phyloP scores from a whole-genome alignment of 2,888 invertebrate species.

The Campopleginae sp. region DNA sequence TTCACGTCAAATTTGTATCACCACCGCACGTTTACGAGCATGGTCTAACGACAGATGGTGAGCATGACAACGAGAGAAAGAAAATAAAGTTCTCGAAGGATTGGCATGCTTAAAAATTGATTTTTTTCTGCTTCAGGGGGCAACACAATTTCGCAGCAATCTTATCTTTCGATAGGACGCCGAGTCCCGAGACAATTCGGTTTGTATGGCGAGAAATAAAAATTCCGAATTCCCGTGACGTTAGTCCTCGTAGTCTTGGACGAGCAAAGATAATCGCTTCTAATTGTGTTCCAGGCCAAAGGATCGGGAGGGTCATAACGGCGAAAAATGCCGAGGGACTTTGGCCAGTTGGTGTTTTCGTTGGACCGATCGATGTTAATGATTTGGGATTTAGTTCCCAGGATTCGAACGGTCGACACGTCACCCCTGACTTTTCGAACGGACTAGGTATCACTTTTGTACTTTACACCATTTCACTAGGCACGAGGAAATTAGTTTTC shows the following conservation, averaged over 20 bases:
- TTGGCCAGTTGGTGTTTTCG: constrained; percentile 86
- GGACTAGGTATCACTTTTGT: constrained; percentile 80
- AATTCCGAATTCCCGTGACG: neutral
- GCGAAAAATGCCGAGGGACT: constrained; percentile 85
- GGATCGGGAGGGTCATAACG: constrained; percentile 64
- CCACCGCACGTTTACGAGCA: constrained; percentile 81
- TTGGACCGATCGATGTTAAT: constrained; percentile 84
- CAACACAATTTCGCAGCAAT: constrained; percentile 77
- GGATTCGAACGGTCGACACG: constrained; percentile 79
- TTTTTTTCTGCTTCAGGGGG: constrained; percentile 72
- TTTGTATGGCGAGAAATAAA: constrained; percentile 46
- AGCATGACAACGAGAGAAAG: constrained; percentile 21
- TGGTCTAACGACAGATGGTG: constrained; percentile 79
- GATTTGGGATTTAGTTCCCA: constrained; percentile 82
- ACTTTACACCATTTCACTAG: neutral
- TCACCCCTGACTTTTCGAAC: constrained; percentile 83
- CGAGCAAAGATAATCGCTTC: neutral
- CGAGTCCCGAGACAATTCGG: constrained; percentile 72
- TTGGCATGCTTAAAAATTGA: constrained; percentile 18
- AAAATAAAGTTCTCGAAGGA: neutral
- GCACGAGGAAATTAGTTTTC: no score
- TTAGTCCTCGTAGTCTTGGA: neutral
- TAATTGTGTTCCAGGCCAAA: constrained; percentile 41
- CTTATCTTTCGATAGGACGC: constrained; percentile 79
- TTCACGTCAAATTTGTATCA: constrained; percentile 80